These are phyloP conservation scores for Entomobrya multifasciata DNA, from an alignment of 2,888 invertebrate species.

Conservation along the genomic window DNA sequence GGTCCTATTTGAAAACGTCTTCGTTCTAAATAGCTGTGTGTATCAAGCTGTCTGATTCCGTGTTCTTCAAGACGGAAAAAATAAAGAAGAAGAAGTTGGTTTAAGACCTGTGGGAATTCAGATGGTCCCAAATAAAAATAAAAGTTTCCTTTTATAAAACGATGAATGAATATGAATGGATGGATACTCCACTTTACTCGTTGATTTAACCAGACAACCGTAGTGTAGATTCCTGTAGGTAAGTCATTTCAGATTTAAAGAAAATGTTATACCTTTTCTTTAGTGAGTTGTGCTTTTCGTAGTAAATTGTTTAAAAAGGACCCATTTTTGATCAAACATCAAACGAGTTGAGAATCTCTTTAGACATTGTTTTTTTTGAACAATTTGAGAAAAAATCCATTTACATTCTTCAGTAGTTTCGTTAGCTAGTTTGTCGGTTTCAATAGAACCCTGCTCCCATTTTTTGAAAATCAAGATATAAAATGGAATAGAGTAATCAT, in stretches of 20 bases:
- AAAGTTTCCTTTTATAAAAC: not conserved
- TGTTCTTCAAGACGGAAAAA: slow-evolving; percentile 42
- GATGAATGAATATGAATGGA: not conserved
- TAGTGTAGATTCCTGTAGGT: slow-evolving; percentile 60
- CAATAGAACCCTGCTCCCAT: too few relatives aligned
- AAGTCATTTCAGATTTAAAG: slow-evolving; percentile 14
- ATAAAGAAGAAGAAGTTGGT: slow-evolving; percentile 8
- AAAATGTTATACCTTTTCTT: not conserved
- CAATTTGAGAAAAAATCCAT: too few relatives aligned
- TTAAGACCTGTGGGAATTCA: slow-evolving; percentile 70
- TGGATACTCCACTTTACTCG: not conserved
- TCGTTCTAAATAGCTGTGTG: not conserved
- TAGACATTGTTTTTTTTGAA: too few relatives aligned
- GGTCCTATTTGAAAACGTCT: not conserved
- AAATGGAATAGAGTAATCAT: not conserved
- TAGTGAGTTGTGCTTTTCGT: not conserved
- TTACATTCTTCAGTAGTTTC: too few relatives aligned
- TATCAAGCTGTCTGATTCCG: slow-evolving; percentile 1
- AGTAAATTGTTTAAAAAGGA: not conserved
- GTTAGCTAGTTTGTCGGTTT: too few relatives aligned
- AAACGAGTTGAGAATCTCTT: not conserved
- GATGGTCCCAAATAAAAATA: slow-evolving; percentile 27
- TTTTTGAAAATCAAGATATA: too few relatives aligned
- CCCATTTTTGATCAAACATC: not conserved
- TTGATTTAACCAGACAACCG: slow-evolving; percentile 59